phyloP scores from a whole-genome alignment of 2,797 vertebrate genomes.

The Coregonus suidteri region DNA sequence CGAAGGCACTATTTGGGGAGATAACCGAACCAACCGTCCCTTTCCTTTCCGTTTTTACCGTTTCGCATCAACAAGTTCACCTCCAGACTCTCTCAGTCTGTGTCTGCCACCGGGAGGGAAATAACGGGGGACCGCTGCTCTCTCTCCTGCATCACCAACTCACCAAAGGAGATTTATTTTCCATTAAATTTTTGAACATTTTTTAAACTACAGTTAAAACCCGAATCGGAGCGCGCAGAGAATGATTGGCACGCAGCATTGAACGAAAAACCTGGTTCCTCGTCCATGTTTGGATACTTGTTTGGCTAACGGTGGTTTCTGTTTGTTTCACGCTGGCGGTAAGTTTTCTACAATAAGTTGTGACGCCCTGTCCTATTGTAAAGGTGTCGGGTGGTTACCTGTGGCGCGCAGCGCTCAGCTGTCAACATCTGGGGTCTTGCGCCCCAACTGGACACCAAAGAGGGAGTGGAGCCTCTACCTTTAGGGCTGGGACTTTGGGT shows the following conservation, averaged over 20 bases:
- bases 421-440: background rate
- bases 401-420: background rate
- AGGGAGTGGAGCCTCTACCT: background rate
- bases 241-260: conserved; percentile 68
- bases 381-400: background rate
- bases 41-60: conserved; percentile 47
- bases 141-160: conserved; percentile 7
- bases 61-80: conserved; percentile 47
- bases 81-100: conserved; percentile 28
- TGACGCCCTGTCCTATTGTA: conserved; percentile 8
- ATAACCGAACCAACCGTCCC: conserved; percentile 64
- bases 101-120: conserved; percentile 37
- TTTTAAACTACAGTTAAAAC: conserved; percentile 23
- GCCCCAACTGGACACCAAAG: background rate
- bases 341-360: conserved; percentile 57
- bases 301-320: conserved; percentile 63
- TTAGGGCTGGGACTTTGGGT: background rate
- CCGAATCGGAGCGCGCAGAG: conserved; percentile 38
- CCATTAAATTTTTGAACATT: conserved; percentile 26
- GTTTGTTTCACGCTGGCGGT: conserved; percentile 79
- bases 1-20: conserved; percentile 73
- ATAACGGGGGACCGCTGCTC: conserved; percentile 24
- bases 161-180: conserved; percentile 37
- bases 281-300: conserved; percentile 67
- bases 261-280: conserved; percentile 39